Conservation (phyloP, 2,113 vertebrate species). For the Morone chrysops region DNA sequence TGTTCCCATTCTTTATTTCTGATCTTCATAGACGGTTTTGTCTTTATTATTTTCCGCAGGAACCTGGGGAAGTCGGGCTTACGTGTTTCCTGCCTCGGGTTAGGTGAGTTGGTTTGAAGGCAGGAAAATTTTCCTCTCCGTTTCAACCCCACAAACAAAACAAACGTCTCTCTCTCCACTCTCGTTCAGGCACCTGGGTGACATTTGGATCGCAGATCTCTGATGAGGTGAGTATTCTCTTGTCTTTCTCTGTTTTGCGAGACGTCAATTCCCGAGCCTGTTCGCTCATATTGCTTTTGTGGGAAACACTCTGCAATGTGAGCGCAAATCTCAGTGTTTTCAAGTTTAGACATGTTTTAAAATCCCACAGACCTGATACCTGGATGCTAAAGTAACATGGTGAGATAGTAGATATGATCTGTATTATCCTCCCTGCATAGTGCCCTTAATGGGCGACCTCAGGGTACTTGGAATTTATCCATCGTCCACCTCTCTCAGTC, state of each 20-base stretch:
- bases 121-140: background rate
- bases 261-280: background rate
- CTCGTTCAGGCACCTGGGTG: slow-evolving; percentile 90
- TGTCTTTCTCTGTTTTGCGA: slow-evolving; percentile 18
- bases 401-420: slow-evolving; percentile 21
- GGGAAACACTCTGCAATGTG: background rate
- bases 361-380: slow-evolving; percentile 28
- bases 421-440: slow-evolving; percentile 18
- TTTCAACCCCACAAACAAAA: slow-evolving; percentile 34
- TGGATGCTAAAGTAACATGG: background rate
- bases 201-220: slow-evolving; percentile 95
- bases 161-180: slow-evolving; percentile 14
- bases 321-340: slow-evolving; percentile 22
- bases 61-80: slow-evolving; percentile 86
- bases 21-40: background rate
- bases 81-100: slow-evolving; percentile 85
- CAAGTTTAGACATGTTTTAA: slow-evolving; percentile 19
- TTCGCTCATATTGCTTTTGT: slow-evolving; percentile 16
- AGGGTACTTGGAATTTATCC: slow-evolving; percentile 48
- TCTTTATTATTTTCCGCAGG: slow-evolving; percentile 55
- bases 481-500: slow-evolving; percentile 32
- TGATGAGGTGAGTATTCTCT: slow-evolving; percentile 87
- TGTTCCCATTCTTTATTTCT: background rate
- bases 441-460: slow-evolving; percentile 42
- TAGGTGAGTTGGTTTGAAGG: slow-evolving; percentile 76